Percentiles rank a stretch among this genome's conserved stretches.
phyloP scores from a whole-genome alignment of 2,797 vertebrate genomes.

The Natrix natrix region DNA sequence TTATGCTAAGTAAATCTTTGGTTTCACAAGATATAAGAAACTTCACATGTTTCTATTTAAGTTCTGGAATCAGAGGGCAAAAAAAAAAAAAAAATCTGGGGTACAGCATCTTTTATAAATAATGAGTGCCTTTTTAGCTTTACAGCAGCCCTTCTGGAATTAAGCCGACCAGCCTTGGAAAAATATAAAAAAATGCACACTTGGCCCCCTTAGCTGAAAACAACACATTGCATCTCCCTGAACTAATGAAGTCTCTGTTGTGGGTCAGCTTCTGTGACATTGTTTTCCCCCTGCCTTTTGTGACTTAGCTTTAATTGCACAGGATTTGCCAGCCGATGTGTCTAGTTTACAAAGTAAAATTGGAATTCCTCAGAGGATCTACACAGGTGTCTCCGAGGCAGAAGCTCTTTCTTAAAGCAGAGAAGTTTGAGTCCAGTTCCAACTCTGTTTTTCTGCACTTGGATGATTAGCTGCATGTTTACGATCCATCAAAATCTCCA shows the following conservation, averaged over 20 bases:
- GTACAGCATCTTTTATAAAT: background rate
- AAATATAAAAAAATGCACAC: too few relatives aligned
- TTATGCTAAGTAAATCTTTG: background rate
- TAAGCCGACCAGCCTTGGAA: background rate
- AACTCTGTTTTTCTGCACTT: slow-evolving; percentile 2
- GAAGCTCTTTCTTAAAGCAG: slow-evolving; percentile 3
- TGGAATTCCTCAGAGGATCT: background rate
- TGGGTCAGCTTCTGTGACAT: background rate
- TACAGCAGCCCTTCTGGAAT: background rate
- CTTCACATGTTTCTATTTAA: background rate
- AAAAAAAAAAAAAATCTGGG: background rate
- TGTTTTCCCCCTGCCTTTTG: background rate
- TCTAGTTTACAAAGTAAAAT: slow-evolving; percentile 12
- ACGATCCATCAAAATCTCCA: slow-evolving; percentile 38
- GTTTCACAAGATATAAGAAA: background rate
- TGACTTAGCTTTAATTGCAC: background rate
- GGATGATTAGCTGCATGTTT: slow-evolving; percentile 48
- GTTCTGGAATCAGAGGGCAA: background rate
- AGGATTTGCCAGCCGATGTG: background rate
- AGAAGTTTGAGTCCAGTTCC: slow-evolving; percentile 14
- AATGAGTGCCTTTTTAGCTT: background rate
- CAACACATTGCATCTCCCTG: background rate
- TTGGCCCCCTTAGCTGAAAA: background rate
- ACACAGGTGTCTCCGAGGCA: background rate
- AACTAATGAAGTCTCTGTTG: background rate